phyloP scores from a whole-genome alignment of 2,888 invertebrate species.

The Parasteatoda lunata region DNA sequence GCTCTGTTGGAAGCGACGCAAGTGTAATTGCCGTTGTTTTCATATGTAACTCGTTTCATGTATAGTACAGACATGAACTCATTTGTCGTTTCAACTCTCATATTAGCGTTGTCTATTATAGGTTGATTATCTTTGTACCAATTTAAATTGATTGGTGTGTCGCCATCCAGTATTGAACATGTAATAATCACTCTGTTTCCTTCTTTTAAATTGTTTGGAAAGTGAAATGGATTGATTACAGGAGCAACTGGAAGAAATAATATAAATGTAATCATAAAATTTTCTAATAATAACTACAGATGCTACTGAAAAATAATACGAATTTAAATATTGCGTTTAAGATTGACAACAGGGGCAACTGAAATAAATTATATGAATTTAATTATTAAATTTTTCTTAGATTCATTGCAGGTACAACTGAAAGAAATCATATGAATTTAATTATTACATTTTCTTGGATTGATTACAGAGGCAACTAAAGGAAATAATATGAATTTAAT shows the following conservation, averaged over 20 bases:
- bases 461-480: too few relatives aligned
- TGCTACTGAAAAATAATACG: too few relatives aligned
- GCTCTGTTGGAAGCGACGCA: slow-evolving; percentile 68
- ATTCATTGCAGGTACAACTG: too few relatives aligned
- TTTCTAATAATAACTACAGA: too few relatives aligned
- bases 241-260: slow-evolving; percentile 75
- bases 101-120: slow-evolving; percentile 49
- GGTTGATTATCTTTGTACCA: slow-evolving; percentile 77
- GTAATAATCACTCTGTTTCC: slow-evolving; percentile 77
- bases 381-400: too few relatives aligned
- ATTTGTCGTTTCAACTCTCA: slow-evolving; percentile 58
- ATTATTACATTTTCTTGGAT: too few relatives aligned
- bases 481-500: too few relatives aligned
- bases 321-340: too few relatives aligned
- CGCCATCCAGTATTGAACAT: slow-evolving; percentile 73
- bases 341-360: too few relatives aligned
- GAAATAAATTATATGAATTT: too few relatives aligned
- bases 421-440: too few relatives aligned
- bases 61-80: slow-evolving; percentile 70
- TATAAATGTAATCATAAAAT: too few relatives aligned
- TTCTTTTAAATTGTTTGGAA: slow-evolving; percentile 72
- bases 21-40: slow-evolving; percentile 69
- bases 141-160: slow-evolving; percentile 72
- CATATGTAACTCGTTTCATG: slow-evolving; percentile 68
- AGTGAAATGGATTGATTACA: slow-evolving; percentile 77